Evolutionary conservation across 2,797 vertebrate genomes (phyloP), one percentile per base, ranked within the genome.

Genomic region (Diplodus sargus): DNA sequence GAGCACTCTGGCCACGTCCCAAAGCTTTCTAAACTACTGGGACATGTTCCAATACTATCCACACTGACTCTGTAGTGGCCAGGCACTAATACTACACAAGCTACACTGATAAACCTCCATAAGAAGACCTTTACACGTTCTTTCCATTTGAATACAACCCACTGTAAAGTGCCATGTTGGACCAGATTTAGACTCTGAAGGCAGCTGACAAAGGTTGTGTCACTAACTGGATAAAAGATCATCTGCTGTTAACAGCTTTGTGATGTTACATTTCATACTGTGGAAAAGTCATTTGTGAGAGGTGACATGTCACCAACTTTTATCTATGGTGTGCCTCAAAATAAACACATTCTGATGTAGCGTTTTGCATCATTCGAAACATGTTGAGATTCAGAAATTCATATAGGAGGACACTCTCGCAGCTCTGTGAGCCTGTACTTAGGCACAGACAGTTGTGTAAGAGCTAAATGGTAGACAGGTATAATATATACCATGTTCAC

Each of bases 11-110:
- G 89, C 88, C 57, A 57, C 45, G 1, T 88, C 75, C 89, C 89
- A 93, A 86, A 87, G 76, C 85, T 83, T 91, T 91, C 7, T 85
- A 82, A 83, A 90, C 75, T 78, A 83, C 78, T 80, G 85, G 87
- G 87, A 82, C 69, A 62, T 48, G 67, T 79, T 90, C 88, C 82
- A 90, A 72, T 42, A 81, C 72, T 70, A 78, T 78, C 72, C 79
- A 86, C 73, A 77, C 67, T 58, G 73, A 63, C 73, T 64, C 56
- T 79, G 74, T 78, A 76, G 62, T 51, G 65, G 59, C 53, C 66
- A 70, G 28, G 72, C 48, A 78, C 39, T 61, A 84, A 63, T 60
- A 53, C 70, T 72, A 74, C 56, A 71, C 56, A 71, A 78, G 22
- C 57, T 43, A 22, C 52, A 70, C 28, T 16, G 28, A 77, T 28